Percentiles rank a stretch among this genome's conserved stretches.
These are phyloP conservation scores for Catonia carolina DNA, from an alignment of 2,888 invertebrate genomes.

Conservation along the genomic window DNA sequence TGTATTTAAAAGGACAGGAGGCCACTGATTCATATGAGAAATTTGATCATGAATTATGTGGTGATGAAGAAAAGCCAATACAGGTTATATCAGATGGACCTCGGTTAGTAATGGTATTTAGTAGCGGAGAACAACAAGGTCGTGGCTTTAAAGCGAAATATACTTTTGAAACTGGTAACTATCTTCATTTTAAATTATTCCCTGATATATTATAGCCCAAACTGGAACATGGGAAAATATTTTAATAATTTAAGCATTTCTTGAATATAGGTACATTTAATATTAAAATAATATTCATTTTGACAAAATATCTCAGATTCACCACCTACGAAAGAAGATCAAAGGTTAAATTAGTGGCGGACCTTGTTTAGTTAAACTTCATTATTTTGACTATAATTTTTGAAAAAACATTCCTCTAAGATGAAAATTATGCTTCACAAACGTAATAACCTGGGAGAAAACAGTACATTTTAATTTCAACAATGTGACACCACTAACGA, in stretches of 20 bases:
- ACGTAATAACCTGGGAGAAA: too few relatives aligned
- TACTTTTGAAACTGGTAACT: slow-evolving; percentile 70
- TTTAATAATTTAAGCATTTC: not conserved
- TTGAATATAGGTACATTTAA: slow-evolving; percentile 2
- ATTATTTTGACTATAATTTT: too few relatives aligned
- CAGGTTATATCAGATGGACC: slow-evolving; percentile 73
- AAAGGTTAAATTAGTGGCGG: too few relatives aligned
- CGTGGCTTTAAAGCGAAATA: slow-evolving; percentile 86
- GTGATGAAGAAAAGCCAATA: slow-evolving; percentile 62
- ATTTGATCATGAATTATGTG: slow-evolving; percentile 89
- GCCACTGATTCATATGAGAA: slow-evolving; percentile 88
- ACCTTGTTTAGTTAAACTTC: too few relatives aligned
- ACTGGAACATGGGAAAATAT: not conserved
- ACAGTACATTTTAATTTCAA: too few relatives aligned
- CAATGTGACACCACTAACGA: too few relatives aligned
- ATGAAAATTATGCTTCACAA: too few relatives aligned
- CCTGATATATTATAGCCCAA: slow-evolving; percentile 35
- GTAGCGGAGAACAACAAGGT: slow-evolving; percentile 85
- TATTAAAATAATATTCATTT: not conserved
- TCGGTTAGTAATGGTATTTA: slow-evolving; percentile 88
- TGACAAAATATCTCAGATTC: too few relatives aligned
- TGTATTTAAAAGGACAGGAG: slow-evolving; percentile 88
- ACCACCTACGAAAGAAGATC: too few relatives aligned
- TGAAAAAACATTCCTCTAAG: too few relatives aligned
- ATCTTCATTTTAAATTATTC: not conserved